A percentile compares a stretch with the other conserved stretches of the same genome.
phyloP scores from a whole-genome alignment of 2,888 invertebrate species.

The Crocallis elinguaria region DNA sequence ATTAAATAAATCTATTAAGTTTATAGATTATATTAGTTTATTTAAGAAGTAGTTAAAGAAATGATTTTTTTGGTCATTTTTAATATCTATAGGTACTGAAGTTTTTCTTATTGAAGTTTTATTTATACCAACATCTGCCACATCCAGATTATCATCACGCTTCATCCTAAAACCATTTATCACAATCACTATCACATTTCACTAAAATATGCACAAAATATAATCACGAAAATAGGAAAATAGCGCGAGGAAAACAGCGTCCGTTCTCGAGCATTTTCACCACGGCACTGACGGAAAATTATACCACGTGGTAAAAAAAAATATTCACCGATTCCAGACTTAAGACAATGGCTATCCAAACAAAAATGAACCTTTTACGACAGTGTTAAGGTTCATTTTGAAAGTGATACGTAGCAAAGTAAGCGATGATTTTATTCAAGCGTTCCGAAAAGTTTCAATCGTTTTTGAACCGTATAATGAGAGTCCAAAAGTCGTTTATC shows the following conservation, averaged over 20 bases:
- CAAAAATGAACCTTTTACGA: slow-evolving; percentile 16
- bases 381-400: slow-evolving; percentile 4
- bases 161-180: background rate
- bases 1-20: too few species aligned
- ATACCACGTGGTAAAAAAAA: slow-evolving; percentile 35
- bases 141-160: background rate
- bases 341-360: slow-evolving; percentile 2
- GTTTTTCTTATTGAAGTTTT: too few species aligned
- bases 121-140: background rate
- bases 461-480: slow-evolving; percentile 25
- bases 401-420: background rate
- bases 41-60: too few species aligned
- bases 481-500: slow-evolving; percentile 29
- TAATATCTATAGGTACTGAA: too few species aligned
- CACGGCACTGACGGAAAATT: slow-evolving; percentile 33
- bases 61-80: too few species aligned
- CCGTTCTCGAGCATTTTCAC: slow-evolving; percentile 21
- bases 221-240: slow-evolving; percentile 1
- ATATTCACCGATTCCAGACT: slow-evolving; percentile 14
- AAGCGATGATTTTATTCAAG: slow-evolving; percentile 18
- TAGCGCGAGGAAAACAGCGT: slow-evolving; percentile 17
- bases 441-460: slow-evolving; percentile 15
- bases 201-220: slow-evolving; percentile 14
- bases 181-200: slow-evolving; percentile 20
- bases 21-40: too few species aligned